Percentiles rank a stretch among this genome's conserved stretches.
These are phyloP conservation scores for Acomys russatus DNA, from an alignment of 2,797 vertebrate genomes.

Conservation along the genomic window DNA sequence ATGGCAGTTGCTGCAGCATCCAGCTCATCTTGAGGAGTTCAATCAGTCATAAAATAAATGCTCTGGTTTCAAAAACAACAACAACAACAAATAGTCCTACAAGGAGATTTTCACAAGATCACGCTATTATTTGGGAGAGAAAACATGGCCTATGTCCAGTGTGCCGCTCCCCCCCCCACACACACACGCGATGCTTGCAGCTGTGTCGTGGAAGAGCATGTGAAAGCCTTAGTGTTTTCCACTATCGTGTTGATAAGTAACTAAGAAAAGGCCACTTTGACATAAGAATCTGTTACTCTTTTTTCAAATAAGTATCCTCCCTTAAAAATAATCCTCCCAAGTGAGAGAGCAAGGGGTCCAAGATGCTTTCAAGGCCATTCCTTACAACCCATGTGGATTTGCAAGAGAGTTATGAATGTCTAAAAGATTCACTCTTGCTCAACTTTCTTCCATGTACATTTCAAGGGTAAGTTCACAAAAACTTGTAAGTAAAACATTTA, in stretches of 20 bases:
- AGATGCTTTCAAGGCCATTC: constrained; percentile 39
- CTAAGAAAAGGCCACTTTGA: not conserved
- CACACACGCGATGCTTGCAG: not conserved
- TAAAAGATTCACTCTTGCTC: constrained; percentile 15
- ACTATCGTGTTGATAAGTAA: constrained; percentile 24
- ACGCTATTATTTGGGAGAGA: constrained; percentile 3
- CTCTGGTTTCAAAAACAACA: too few relatives aligned
- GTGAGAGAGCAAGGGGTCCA: not conserved
- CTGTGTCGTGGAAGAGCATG: not conserved
- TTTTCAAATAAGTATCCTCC: constrained; percentile 5
- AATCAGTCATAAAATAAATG: too few relatives aligned
- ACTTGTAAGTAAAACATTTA: not conserved
- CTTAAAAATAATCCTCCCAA: constrained; percentile 55
- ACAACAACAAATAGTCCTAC: not conserved
- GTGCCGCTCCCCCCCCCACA: not conserved
- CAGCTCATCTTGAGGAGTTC: too few relatives aligned
- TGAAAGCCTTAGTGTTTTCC: constrained; percentile 22
- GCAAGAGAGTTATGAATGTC: constrained; percentile 40
- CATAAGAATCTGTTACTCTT: not conserved
- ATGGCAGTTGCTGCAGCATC: too few relatives aligned
- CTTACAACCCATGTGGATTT: not conserved
- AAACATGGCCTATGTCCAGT: not conserved
- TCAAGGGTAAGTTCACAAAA: constrained; percentile 35
- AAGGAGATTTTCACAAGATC: constrained; percentile 32
- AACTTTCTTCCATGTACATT: constrained; percentile 10